phyloP scores from a whole-genome alignment of 2,888 invertebrate genomes.

The Drosophila niveifrons region DNA sequence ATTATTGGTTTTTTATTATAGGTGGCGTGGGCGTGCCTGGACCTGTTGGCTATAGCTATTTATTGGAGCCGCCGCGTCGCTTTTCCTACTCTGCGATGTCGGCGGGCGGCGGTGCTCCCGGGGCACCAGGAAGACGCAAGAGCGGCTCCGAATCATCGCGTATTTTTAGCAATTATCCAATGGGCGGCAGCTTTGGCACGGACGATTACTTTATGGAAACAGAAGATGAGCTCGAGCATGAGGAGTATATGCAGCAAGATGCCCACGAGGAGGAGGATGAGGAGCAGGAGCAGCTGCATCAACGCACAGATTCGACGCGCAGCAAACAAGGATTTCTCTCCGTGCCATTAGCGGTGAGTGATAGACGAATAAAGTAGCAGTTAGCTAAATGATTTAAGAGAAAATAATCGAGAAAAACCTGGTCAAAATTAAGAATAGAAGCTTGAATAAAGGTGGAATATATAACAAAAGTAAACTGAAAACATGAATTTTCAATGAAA shows the following conservation, averaged over 20 bases:
- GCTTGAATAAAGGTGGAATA: background rate
- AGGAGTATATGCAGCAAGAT: conserved; percentile 86
- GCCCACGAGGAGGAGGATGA: conserved; percentile 65
- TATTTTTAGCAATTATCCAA: conserved; percentile 85
- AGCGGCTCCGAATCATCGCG: conserved; percentile 88
- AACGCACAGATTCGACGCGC: conserved; percentile 83
- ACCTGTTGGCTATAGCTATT: conserved; percentile 90
- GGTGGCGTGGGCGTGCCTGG: conserved; percentile 86
- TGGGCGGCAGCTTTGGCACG: conserved; percentile 85
- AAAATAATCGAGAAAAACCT: background rate
- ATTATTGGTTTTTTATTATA: background rate
- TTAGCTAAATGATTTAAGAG: background rate
- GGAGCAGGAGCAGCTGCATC: conserved; percentile 69
- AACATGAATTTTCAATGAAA: too few species aligned
- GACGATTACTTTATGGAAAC: conserved; percentile 85
- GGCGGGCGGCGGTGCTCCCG: conserved; percentile 65
- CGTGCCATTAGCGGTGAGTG: conserved; percentile 84
- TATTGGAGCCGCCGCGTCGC: conserved; percentile 89
- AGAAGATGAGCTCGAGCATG: conserved; percentile 85
- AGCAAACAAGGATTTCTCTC: conserved; percentile 84
- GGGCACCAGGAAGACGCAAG: conserved; percentile 86
- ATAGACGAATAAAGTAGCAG: background rate
- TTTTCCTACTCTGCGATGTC: conserved; percentile 86
- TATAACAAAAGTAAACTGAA: too few species aligned
- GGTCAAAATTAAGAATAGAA: background rate